phyloP scores from a whole-genome alignment of 2,113 vertebrate species.

The Formicarius rufipectus region DNA sequence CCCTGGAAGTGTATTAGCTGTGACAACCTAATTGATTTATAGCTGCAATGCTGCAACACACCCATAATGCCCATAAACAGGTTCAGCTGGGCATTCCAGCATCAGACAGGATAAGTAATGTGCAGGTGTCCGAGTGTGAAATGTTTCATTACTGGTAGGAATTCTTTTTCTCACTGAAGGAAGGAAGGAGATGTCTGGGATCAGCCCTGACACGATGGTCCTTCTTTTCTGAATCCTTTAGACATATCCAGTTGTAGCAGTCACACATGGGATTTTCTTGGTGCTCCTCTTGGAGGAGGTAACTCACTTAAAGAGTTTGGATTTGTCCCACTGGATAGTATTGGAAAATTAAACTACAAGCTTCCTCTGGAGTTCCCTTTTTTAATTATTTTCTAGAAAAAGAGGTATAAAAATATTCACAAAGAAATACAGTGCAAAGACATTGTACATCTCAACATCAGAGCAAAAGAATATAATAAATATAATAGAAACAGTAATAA shows the following conservation, averaged over 20 bases:
- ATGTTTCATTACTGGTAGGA: neutral
- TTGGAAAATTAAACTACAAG: neutral
- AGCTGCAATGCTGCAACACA: neutral
- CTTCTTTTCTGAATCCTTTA: neutral
- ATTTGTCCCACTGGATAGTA: neutral
- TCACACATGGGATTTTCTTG: neutral
- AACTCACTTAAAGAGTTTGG: neutral
- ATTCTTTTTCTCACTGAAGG: neutral
- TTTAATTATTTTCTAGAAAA: neutral
- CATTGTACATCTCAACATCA: neutral
- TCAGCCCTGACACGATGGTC: neutral
- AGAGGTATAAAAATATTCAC: neutral
- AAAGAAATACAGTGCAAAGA: neutral
- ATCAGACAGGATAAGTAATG: neutral
- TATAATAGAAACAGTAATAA: neutral
- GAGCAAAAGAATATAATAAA: neutral
- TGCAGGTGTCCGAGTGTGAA: neutral
- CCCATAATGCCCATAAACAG: neutral
- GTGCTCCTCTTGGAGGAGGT: neutral
- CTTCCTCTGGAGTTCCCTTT: neutral
- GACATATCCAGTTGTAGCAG: neutral
- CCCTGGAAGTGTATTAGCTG: neutral
- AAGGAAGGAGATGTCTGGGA: neutral
- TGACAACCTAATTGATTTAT: neutral
- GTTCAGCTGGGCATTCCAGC: neutral